A percentile compares a stretch with the other conserved stretches of the same genome.
Conservation (phyloP, 2,888 invertebrate species). For the Mimas tiliae region DNA sequence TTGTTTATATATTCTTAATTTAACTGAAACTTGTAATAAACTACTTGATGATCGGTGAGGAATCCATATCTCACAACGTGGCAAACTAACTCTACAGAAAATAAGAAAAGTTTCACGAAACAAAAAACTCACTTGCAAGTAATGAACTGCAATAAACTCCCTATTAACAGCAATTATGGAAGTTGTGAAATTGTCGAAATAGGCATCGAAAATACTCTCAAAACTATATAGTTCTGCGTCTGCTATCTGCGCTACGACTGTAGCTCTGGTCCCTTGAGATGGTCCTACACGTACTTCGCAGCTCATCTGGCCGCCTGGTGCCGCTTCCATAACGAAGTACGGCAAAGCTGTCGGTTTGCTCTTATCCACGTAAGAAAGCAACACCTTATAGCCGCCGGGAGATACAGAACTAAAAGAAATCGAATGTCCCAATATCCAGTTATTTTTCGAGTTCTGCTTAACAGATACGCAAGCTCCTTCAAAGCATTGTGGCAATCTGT, state of each 20-base stretch:
- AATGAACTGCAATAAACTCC: constrained; percentile 77
- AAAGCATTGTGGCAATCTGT: constrained; percentile 77
- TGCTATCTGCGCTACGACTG: constrained; percentile 71
- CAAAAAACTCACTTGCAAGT: constrained; percentile 60
- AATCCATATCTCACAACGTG: background rate
- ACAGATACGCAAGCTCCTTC: constrained; percentile 74
- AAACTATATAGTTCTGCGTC: constrained; percentile 72
- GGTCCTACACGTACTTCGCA: constrained; percentile 75
- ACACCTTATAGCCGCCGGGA: constrained; percentile 75
- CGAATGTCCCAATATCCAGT: constrained; percentile 75
- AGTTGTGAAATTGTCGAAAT: constrained; percentile 66
- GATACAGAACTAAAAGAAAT: constrained; percentile 77
- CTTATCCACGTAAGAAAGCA: constrained; percentile 70
- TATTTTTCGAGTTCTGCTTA: constrained; percentile 62
- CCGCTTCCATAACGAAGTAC: constrained; percentile 78
- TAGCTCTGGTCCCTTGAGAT: constrained; percentile 62
- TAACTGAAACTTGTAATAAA: too few species aligned
- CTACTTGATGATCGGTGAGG: too few species aligned
- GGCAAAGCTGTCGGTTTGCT: constrained; percentile 60
- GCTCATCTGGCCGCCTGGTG: constrained; percentile 78
- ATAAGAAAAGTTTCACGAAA: background rate
- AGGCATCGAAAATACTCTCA: constrained; percentile 75
- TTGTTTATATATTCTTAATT: too few species aligned
- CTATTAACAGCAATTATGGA: constrained; percentile 76
- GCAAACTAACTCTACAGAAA: background rate